Evolutionary conservation across 2,797 vertebrate genomes (phyloP).

Genomic region (Platalea minor): DNA sequence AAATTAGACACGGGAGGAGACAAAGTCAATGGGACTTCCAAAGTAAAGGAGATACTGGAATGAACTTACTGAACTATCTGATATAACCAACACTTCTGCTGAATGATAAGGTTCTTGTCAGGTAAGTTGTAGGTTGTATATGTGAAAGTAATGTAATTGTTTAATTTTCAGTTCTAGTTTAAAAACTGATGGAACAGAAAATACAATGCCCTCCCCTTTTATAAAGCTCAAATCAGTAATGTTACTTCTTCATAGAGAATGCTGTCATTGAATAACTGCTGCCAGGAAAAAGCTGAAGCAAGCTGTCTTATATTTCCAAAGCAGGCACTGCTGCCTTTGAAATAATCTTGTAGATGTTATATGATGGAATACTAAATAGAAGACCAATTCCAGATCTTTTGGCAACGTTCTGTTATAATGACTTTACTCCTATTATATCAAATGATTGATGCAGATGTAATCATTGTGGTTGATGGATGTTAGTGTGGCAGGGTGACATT

Average conservation of each 20-base stretch:
- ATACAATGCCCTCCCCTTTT: neutral
- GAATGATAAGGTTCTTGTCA: neutral
- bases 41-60: neutral
- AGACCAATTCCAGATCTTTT: conserved; percentile 23
- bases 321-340: conserved; percentile 28
- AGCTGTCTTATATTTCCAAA: conserved; percentile 51
- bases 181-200: neutral
- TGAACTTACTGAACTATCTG: neutral
- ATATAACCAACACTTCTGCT: neutral
- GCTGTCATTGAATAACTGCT: neutral
- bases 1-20: neutral
- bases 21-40: neutral
- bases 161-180: neutral
- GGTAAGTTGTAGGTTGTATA: neutral
- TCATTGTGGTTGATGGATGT: conserved; percentile 61
- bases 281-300: conserved; percentile 31
- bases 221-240: neutral
- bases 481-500: conserved; percentile 59
- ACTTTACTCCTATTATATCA: conserved; percentile 64
- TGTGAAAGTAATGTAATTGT: neutral
- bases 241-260: neutral
- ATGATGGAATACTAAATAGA: conserved; percentile 48
- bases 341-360: conserved; percentile 42
- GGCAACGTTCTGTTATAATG: conserved; percentile 41
- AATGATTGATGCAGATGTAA: conserved; percentile 70